Evolutionary conservation across 2,888 invertebrate genomes (phyloP).

Genomic region (Allacma fusca): DNA sequence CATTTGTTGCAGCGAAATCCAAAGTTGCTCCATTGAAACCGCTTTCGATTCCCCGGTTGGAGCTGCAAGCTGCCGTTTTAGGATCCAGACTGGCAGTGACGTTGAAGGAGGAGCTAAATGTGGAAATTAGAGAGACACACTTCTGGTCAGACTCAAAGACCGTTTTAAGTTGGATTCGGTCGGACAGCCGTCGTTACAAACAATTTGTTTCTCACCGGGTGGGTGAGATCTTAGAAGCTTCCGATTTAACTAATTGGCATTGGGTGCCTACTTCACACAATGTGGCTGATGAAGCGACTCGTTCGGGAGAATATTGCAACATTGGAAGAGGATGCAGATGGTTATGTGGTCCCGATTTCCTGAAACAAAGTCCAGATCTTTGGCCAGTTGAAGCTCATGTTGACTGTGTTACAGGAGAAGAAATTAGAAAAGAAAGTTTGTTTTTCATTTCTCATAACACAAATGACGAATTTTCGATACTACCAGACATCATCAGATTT

Average conservation of each 20-base stretch:
- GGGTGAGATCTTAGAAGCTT: conserved; percentile 53
- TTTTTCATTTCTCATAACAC: too few relatives aligned
- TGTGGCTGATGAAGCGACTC: conserved; percentile 51
- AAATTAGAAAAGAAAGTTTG: conserved; percentile 17
- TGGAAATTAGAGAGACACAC: not conserved
- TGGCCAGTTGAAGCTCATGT: conserved; percentile 29
- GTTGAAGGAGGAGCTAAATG: not conserved
- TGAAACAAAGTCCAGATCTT: conserved; percentile 19
- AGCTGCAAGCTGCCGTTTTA: conserved; percentile 40
- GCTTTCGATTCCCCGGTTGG: conserved; percentile 30
- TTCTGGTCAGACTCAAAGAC: conserved; percentile 50
- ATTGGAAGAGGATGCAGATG: conserved; percentile 38
- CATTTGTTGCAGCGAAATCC: conserved; percentile 17
- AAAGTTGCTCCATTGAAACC: conserved; percentile 42
- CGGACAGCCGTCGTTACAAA: conserved; percentile 40
- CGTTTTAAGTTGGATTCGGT: conserved; percentile 48
- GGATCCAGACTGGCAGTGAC: conserved; percentile 16
- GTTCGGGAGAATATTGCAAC: conserved; percentile 10
- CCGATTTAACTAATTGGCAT: too few relatives aligned
- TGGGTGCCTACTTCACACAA: conserved; percentile 49
- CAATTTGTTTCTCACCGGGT: conserved; percentile 50
- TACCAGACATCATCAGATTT: conserved; percentile 23
- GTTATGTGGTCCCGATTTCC: conserved; percentile 53
- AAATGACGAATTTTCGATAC: not conserved
- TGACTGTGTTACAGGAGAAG: not conserved